Base-by-base conservation (phyloP, 2,113 vertebrate genomes). In the Leptodactylus fuscus region DNA sequence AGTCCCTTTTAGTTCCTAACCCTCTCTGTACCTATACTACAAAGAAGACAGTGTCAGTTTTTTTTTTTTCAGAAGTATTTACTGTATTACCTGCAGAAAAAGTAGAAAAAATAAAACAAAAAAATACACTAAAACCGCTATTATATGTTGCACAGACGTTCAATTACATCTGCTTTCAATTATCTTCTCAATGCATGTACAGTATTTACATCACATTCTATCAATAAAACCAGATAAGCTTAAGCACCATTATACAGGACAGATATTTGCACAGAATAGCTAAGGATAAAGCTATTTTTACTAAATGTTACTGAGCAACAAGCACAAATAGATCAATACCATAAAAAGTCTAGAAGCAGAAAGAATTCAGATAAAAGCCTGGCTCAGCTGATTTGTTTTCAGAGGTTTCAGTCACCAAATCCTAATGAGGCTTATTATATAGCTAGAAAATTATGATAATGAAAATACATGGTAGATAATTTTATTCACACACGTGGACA, bases 381-480 rank as follows among this genome's bases (percentile, higher is more conserved):
- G 32, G 29, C 62, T 34, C 16, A 67, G 29, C 15, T 67, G 36
- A 7, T 67, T 67, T 67, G 29, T 18, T 16, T 36, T 67, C 24
- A 36, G 16, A 67, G 16, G 15, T 67, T 67, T 20, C 29, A 34
- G 32, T 67, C 62, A 67, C 62, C 62, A 36, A 34, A 67, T 67
- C 13, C 62, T 67, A 67, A 67, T 67, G 62, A 67, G 62, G 62
- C 62, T 67, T 67, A 36, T 67, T 34, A 67, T 2, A 65, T 9
- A 58, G 55, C 55, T 58, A 27, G 27, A 62, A 9, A 29, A 15
- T 62, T 15, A 12, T 29, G 29, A 29, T 62, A 62, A 24, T 60
- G 55, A 60, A 24, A 60, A 24, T 0, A 11, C 58, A 62, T 29
- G 11, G 24, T 27, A 60, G 5, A 1, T 8, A 24, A 24, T 60